These are phyloP conservation scores for Actinia tenebrosa DNA, from an alignment of 64 coral and sea anemone genomes.

Conservation along the genomic window DNA sequence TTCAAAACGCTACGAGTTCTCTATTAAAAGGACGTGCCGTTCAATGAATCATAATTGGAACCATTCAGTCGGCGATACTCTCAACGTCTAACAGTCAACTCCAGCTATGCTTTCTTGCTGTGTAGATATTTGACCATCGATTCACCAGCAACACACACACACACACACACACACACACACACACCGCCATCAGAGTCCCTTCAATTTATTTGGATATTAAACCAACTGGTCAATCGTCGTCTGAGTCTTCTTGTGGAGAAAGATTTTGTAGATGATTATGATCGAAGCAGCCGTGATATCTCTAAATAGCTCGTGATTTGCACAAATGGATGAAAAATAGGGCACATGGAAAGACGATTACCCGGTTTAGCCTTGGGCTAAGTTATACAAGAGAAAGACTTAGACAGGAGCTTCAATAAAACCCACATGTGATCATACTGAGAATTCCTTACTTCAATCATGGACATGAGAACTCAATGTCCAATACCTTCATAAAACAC, in stretches of 20 bases:
- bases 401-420: background rate
- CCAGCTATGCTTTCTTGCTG: slow-evolving; percentile 8
- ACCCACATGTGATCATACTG: slow-evolving; percentile 16
- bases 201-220: background rate
- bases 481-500: no score
- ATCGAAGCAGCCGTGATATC: background rate
- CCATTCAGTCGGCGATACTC: slow-evolving; percentile 16
- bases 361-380: slow-evolving; percentile 1
- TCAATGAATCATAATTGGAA: slow-evolving; percentile 16
- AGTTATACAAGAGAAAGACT: background rate
- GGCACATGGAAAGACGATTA: slow-evolving; percentile 6
- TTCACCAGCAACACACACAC: background rate
- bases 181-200: background rate
- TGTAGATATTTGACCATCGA: background rate
- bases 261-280: background rate
- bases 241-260: background rate
- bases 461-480: background rate
- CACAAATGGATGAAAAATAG: background rate
- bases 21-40: background rate
- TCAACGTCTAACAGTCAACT: slow-evolving; percentile 13
- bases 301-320: background rate
- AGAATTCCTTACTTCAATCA: background rate
- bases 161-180: background rate
- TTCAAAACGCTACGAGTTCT: slow-evolving; percentile 3
- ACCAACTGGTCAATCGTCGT: background rate